Base-by-base conservation (phyloP, 2,113 vertebrate genomes). In the Rhinoderma darwinii region DNA sequence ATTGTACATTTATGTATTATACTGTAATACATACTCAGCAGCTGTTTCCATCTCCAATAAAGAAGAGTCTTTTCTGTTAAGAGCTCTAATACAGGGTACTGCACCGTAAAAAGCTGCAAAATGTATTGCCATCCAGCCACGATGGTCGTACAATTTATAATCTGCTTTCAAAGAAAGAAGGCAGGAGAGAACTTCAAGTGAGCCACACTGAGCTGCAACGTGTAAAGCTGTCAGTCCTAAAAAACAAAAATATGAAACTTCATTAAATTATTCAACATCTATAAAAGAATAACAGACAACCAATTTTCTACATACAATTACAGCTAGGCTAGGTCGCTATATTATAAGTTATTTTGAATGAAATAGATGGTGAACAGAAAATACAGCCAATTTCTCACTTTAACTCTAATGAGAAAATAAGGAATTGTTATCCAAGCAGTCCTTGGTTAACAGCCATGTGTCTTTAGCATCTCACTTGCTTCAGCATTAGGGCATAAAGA, bases 81-180 rank as follows among this genome's bases (percentile, higher is more conserved):
- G 93, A 9, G 86, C 90, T 15, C 89, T 92, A 82, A 95, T 76
- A 44, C 94, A 93, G 66, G 93, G 84, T 68, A 94, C 90, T 35
- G 94, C 92, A 70, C 94, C 93, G 43, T 93, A 95, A 89, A 93
- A 95, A 30, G 95, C 93, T 0, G 95, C 94, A 82, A 92, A 94
- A 86, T 96, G 95, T 41, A 95, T 93, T 0, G 95, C 90, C 90
- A 93, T 90, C 95, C 95, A 96, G 74, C 94, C 95, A 85, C 93
- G 91, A 51, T 90, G 88, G 83, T 95, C 94, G 30, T 88, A 77
- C 17, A 92, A 85, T 0, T 4, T 90, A 68, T 91, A 92, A 84
- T 95, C 92, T 9, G 92, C 94, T 80, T 91, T 93, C 78, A 93
- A 90, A 25, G 89, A 90, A 4, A 96, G 91, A 7, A 96, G 90